A percentile compares a stretch with the other conserved stretches of the same genome.
phyloP scores from a whole-genome alignment of 2,797 vertebrate species.

The Petrocephalus sullivani region DNA sequence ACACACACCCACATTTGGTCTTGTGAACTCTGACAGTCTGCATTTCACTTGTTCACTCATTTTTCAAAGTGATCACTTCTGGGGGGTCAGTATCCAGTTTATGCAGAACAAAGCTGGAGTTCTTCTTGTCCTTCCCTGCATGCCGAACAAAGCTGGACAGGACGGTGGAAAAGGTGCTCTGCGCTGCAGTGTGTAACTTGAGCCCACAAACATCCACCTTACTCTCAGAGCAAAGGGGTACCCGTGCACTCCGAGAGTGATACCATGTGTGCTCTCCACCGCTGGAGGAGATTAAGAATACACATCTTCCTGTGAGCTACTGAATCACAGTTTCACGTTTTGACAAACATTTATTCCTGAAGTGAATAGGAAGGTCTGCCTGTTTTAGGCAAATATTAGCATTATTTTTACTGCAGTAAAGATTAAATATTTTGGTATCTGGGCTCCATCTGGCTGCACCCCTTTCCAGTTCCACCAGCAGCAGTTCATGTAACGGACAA shows the following conservation, averaged over 20 bases:
- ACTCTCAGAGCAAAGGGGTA: background rate
- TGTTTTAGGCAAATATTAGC: background rate
- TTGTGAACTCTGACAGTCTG: conserved; percentile 9
- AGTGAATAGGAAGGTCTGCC: background rate
- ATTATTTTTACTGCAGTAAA: background rate
- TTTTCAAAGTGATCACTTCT: conserved; percentile 11
- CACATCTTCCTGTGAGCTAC: background rate
- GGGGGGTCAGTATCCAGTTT: conserved; percentile 11
- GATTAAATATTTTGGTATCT: background rate
- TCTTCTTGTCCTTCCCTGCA: background rate
- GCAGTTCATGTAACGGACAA: background rate
- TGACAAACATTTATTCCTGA: background rate
- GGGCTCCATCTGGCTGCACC: background rate
- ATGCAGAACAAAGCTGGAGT: background rate
- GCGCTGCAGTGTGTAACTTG: background rate
- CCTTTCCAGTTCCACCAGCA: background rate
- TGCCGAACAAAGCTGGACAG: background rate
- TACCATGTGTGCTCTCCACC: background rate
- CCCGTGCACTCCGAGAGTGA: background rate
- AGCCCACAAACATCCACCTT: background rate
- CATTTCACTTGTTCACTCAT: background rate
- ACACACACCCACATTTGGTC: background rate
- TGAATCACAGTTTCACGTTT: background rate
- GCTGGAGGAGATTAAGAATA: background rate
- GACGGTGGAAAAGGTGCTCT: background rate